A percentile compares a stretch with the other conserved stretches of the same genome.
phyloP scores from a whole-genome alignment of 1,140 invertebrate species.

The Zaprionus inermis region DNA sequence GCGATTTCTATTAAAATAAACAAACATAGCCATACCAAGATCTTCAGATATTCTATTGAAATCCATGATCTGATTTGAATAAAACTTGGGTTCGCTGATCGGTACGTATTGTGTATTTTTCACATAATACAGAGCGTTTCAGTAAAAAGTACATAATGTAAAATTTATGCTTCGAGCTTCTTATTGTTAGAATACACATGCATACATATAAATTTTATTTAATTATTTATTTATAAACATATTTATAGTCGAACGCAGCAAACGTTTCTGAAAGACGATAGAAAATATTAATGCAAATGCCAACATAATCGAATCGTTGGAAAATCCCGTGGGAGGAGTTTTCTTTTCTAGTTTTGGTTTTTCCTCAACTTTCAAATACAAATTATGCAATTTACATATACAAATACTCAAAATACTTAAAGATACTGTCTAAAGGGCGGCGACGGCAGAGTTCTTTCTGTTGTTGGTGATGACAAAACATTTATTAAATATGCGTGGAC shows the following conservation, averaged over 20 bases:
- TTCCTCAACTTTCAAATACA: slow-evolving; percentile 36
- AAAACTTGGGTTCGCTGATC: slow-evolving; percentile 25
- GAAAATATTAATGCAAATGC: slow-evolving; percentile 33
- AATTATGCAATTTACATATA: slow-evolving; percentile 65
- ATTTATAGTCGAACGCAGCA: slow-evolving; percentile 66
- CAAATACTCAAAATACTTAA: slow-evolving; percentile 69
- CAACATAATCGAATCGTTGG: slow-evolving; percentile 29
- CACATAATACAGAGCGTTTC: slow-evolving; percentile 70
- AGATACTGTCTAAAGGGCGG: slow-evolving; percentile 73
- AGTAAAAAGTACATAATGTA: slow-evolving; percentile 68
- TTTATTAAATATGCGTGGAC: slow-evolving; percentile 31
- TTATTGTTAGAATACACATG: slow-evolving; percentile 74
- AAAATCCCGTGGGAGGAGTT: slow-evolving; percentile 1
- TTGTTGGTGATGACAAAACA: slow-evolving; percentile 25
- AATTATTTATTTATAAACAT: slow-evolving; percentile 68
- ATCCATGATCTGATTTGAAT: background rate
- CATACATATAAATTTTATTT: slow-evolving; percentile 43
- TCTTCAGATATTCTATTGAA: background rate
- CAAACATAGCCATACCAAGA: slow-evolving; percentile 68
- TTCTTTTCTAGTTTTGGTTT: background rate
- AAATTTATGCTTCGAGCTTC: slow-evolving; percentile 70
- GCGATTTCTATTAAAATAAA: slow-evolving; percentile 70
- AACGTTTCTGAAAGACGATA: slow-evolving; percentile 33
- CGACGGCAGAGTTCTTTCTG: slow-evolving; percentile 44
- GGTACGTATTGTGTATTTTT: slow-evolving; percentile 73